These are phyloP conservation scores for Branchellion lobata DNA, from an alignment of 2,888 invertebrate species.

Conservation along the genomic window DNA sequence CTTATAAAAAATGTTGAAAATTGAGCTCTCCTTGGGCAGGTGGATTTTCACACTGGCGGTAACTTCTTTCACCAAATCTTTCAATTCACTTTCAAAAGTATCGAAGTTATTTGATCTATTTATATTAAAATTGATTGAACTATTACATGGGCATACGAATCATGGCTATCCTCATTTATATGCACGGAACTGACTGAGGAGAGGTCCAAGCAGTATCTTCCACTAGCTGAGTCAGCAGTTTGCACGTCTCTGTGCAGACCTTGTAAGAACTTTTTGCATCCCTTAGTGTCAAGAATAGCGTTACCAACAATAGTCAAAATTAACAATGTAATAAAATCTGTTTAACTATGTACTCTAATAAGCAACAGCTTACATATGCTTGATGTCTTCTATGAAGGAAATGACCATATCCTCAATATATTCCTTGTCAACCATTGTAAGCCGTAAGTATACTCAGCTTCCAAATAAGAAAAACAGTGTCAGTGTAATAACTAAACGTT, in stretches of 20 bases:
- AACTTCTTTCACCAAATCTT: slow-evolving; percentile 1
- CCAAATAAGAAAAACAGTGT: too few relatives aligned
- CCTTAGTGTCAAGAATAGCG: too few relatives aligned
- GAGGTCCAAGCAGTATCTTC: neutral
- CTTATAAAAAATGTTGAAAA: neutral
- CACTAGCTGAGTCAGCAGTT: slow-evolving; percentile 7
- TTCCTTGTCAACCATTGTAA: neutral
- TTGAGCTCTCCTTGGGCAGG: neutral
- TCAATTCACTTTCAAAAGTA: neutral
- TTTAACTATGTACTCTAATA: neutral
- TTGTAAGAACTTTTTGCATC: neutral
- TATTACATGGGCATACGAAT: too few relatives aligned
- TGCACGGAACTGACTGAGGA: neutral
- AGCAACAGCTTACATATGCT: neutral
- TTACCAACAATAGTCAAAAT: too few relatives aligned
- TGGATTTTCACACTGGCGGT: neutral
- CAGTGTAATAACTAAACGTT: too few relatives aligned
- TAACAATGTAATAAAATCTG: too few relatives aligned
- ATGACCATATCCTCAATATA: neutral
- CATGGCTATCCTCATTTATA: too few relatives aligned
- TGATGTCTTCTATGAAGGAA: neutral
- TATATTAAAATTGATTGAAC: too few relatives aligned
- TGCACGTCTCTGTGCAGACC: neutral
- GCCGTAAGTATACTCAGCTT: too few relatives aligned
- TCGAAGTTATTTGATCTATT: too few relatives aligned